Base-by-base conservation (phyloP, 2,797 vertebrate genomes). In the Champsocephalus gunnari region DNA sequence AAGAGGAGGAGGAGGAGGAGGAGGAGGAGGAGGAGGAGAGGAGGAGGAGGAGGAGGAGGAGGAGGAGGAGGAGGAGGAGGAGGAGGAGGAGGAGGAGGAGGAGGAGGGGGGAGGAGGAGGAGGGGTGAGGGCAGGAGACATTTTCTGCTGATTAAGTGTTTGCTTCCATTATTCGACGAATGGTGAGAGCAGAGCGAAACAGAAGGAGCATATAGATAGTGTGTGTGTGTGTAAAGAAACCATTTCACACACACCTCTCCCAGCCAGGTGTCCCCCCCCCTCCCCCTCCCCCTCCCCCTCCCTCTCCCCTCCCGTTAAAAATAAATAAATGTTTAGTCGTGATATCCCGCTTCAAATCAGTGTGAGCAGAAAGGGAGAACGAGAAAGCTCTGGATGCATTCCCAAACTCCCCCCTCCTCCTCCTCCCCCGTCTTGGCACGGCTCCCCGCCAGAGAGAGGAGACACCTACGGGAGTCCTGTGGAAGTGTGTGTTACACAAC, bases 381-480 rank as follows among this genome's bases (percentile, higher is more conserved):
- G 5, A 34, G 78, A 87, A 73, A 66, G 73, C 21, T 34, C 82
- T 86, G 83, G 83, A 88, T 9, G 0, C 19, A 11, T 77, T 93
- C 86, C 81, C 70, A 85, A 81, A 81, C 59, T 78, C 67, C 66
- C 82, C 4, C 16, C 67, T 12, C 56, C 73, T 73, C 75, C 85
- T 77, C 79, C 55, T 77, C 57, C 83, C 76, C 67, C 14, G 12
- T 73, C 70, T 90, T 91, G 88, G 90, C 88, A 87, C 78, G 56
- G 73, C 80, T 85, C 19, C 82, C 84, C 73, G 60, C 80, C 78
- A 87, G 80, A 90, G 80, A 90, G 82, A 92, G 87, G 87, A 88
- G 89, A 90, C 91, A 93, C 92, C 92, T 92, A 93, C 85, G 86
- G 89, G 88, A 93, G 87, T 91, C 84, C 87, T 90, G 71, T 69